Percentiles rank a stretch among this genome's conserved stretches.
Conservation (phyloP, 2,888 invertebrate genomes). For the Nipponacmea schrenckii region DNA sequence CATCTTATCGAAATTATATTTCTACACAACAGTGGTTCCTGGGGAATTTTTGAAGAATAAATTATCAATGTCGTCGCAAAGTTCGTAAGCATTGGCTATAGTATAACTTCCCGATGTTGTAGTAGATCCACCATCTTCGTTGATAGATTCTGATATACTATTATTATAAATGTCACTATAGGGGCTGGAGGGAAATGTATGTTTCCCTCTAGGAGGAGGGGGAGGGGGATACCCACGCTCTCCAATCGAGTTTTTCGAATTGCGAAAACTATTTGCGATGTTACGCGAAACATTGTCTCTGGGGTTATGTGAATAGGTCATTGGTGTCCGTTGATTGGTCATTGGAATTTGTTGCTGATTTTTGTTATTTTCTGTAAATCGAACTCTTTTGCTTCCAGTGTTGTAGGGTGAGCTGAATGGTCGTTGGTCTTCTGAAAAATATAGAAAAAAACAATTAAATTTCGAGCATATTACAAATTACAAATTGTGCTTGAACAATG, state of each 20-base stretch:
- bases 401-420: neutral
- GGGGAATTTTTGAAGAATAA: neutral
- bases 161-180: constrained; percentile 7
- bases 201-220: neutral
- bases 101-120: neutral
- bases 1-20: neutral
- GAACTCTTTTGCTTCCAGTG: constrained; percentile 2
- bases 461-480: no score
- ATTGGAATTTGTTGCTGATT: neutral
- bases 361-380: neutral
- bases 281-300: neutral
- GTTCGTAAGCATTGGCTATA: neutral
- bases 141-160: neutral
- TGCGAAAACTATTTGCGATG: constrained; percentile 1
- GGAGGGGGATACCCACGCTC: neutral
- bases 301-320: neutral
- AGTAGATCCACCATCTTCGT: neutral
- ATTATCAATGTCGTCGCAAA: neutral
- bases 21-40: neutral
- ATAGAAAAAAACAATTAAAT: no score
- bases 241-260: neutral
- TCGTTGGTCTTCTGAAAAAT: neutral
- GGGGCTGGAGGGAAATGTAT: neutral
- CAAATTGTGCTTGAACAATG: no score
- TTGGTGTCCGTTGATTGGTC: neutral